phyloP scores from a whole-genome alignment of 1,140 invertebrate species.

The Drosophila sulfurigaster region DNA sequence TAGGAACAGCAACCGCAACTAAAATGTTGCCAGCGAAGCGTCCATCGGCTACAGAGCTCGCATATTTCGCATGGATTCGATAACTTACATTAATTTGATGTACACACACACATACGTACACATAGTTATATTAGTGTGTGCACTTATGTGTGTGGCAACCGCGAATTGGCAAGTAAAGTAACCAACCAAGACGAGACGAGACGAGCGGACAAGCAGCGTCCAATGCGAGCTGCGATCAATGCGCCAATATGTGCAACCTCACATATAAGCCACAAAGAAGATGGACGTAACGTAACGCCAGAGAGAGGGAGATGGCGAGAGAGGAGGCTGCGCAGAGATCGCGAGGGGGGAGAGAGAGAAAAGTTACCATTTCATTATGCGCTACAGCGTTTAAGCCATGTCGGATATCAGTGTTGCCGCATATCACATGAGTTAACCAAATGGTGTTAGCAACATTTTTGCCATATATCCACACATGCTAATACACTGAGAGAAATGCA shows the following conservation, averaged over 20 bases:
- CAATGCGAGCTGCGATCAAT: constrained; percentile 48
- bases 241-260: constrained; percentile 28
- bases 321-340: not conserved
- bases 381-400: constrained; percentile 23
- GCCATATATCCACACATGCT: constrained; percentile 32
- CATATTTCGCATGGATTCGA: constrained; percentile 78
- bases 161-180: constrained; percentile 56
- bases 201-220: constrained; percentile 16
- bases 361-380: constrained; percentile 58
- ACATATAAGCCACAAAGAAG: constrained; percentile 29
- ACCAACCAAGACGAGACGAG: constrained; percentile 47
- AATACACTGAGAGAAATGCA: constrained; percentile 8
- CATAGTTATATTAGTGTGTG: constrained; percentile 11
- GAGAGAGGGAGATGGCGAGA: not conserved
- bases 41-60: constrained; percentile 34
- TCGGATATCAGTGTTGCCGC: constrained; percentile 25
- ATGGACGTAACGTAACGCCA: not conserved
- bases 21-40: constrained; percentile 60
- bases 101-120: constrained; percentile 45
- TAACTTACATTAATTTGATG: constrained; percentile 83
- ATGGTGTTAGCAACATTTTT: constrained; percentile 67
- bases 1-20: constrained; percentile 48
- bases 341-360: not conserved
- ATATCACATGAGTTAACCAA: constrained; percentile 41
- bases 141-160: constrained; percentile 38